Evolutionary conservation across 1,140 invertebrate genomes (phyloP).

Genomic region (Achatina immaculata): DNA sequence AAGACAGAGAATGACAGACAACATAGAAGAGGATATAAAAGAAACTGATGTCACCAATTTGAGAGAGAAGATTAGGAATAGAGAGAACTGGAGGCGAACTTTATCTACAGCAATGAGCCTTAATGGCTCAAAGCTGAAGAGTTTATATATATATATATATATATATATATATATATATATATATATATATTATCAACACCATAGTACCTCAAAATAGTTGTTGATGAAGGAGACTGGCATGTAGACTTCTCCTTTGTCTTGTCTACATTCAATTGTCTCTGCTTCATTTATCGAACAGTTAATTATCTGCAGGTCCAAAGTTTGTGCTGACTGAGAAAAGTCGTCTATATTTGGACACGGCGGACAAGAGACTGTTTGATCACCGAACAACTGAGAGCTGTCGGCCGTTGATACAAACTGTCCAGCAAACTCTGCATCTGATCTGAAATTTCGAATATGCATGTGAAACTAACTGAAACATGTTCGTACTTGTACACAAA

Average conservation of each 20-base stretch:
- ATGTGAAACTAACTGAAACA: too few species aligned
- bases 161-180: background rate
- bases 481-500: too few species aligned
- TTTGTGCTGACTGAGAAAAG: background rate
- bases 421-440: background rate
- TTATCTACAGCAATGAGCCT: too few species aligned
- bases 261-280: background rate
- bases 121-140: too few species aligned
- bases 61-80: too few species aligned
- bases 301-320: background rate
- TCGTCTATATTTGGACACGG: background rate
- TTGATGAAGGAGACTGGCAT: slow-evolving; percentile 29
- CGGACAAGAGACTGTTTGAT: background rate
- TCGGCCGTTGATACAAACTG: background rate
- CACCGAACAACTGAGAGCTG: background rate
- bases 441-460: too few species aligned
- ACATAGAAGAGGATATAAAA: too few species aligned
- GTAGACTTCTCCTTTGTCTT: slow-evolving; percentile 9
- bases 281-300: slow-evolving; percentile 14
- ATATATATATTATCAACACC: background rate
- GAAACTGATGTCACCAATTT: too few species aligned
- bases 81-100: too few species aligned
- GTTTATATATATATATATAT: background rate
- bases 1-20: too few species aligned
- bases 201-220: slow-evolving; percentile 19